phyloP scores from a whole-genome alignment of 1,140 invertebrate genomes.

The Zaprionus ghesquierei region DNA sequence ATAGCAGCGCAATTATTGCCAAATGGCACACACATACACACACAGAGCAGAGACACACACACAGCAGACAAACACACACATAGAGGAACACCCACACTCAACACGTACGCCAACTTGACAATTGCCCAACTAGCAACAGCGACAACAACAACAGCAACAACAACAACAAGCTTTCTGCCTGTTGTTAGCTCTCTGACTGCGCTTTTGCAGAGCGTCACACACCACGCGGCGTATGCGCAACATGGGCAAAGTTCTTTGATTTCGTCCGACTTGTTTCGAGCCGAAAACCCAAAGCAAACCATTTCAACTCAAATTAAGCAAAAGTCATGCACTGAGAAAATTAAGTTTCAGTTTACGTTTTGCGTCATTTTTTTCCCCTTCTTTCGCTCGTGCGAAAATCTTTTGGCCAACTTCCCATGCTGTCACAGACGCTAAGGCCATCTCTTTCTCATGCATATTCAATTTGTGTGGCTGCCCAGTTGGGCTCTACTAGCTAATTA shows the following conservation, averaged over 20 bases:
- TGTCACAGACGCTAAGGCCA: constrained; percentile 8
- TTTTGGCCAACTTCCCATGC: constrained; percentile 57
- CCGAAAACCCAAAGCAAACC: not conserved
- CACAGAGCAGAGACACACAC: too few relatives aligned
- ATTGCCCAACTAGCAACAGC: constrained; percentile 41
- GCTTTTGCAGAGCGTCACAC: constrained; percentile 49
- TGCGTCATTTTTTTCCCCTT: constrained; percentile 1
- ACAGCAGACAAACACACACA: too few relatives aligned
- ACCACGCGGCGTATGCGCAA: constrained; percentile 76
- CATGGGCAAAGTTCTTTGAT: constrained; percentile 69
- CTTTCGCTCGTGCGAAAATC: constrained; percentile 66
- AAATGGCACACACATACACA: constrained; percentile 58
- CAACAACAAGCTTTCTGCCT: not conserved
- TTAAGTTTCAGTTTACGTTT: constrained; percentile 39
- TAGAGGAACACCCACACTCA: constrained; percentile 20
- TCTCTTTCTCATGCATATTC: constrained; percentile 64
- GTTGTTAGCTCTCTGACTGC: constrained; percentile 40
- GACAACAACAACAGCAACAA: constrained; percentile 17
- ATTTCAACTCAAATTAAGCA: constrained; percentile 51
- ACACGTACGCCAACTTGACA: constrained; percentile 41
- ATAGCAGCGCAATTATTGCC: constrained; percentile 75
- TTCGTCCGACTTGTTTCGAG: constrained; percentile 44
- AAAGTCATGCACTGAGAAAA: constrained; percentile 74
- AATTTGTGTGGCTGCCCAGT: constrained; percentile 31
- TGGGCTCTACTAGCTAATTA: constrained; percentile 49